phyloP scores from a whole-genome alignment of 1,140 invertebrate species.

The Zaprionus vittiger region DNA sequence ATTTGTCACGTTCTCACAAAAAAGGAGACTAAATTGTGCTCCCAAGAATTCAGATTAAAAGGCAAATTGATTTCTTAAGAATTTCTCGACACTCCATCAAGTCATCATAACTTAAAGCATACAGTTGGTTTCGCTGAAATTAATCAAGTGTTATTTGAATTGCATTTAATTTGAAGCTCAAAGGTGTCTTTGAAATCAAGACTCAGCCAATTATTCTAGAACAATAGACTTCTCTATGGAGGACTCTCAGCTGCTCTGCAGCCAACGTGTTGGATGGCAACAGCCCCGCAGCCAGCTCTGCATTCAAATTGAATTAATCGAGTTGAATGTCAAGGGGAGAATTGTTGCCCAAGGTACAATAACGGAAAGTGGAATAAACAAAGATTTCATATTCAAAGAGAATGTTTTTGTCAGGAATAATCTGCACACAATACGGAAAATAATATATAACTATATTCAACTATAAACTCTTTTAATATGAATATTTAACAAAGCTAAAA shows the following conservation, averaged over 20 bases:
- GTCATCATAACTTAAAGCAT: neutral
- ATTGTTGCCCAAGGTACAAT: neutral
- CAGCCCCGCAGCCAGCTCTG: neutral
- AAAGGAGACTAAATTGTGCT: constrained; percentile 23
- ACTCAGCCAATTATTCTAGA: neutral
- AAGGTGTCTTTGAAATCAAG: neutral
- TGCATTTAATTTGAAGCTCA: neutral
- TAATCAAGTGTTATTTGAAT: neutral
- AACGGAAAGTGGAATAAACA: neutral
- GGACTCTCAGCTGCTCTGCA: neutral
- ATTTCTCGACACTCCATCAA: neutral
- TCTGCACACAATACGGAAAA: no score
- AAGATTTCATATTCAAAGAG: neutral
- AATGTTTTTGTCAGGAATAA: neutral
- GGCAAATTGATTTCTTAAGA: constrained; percentile 15
- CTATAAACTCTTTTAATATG: no score
- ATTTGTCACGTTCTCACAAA: constrained; percentile 41
- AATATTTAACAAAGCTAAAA: no score
- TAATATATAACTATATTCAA: no score
- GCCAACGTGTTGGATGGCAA: neutral
- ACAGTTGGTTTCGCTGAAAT: neutral
- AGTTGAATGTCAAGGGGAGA: neutral
- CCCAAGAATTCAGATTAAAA: neutral
- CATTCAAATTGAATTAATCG: constrained; percentile 3
- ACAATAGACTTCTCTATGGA: neutral